Evolutionary conservation across 2,888 invertebrate species (phyloP).

Genomic region (Augochlorella aurata): DNA sequence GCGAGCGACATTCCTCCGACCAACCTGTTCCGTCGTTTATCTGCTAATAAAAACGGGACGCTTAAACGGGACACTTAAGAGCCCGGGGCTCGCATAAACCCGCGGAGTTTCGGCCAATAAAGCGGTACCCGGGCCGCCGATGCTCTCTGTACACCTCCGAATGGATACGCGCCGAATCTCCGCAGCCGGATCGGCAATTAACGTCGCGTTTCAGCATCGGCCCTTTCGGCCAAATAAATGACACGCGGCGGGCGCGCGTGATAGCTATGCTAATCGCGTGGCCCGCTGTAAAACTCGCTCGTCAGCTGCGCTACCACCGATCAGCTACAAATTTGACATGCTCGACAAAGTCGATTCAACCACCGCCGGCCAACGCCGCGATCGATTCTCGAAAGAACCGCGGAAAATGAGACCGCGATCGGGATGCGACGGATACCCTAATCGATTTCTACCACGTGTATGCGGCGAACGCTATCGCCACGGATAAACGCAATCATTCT

Average conservation of each 20-base stretch:
- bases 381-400: neutral
- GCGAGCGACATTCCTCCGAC: neutral
- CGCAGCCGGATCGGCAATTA: conserved; percentile 60
- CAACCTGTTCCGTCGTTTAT: conserved; percentile 28
- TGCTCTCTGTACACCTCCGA: neutral
- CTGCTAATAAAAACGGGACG: conserved; percentile 38
- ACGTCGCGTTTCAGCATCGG: conserved; percentile 59
- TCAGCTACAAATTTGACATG: conserved; percentile 65
- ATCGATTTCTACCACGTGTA: too few relatives aligned
- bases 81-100: conserved; percentile 23
- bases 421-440: too few relatives aligned
- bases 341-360: conserved; percentile 13
- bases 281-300: conserved; percentile 56
- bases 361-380: neutral
- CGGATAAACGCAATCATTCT: too few relatives aligned
- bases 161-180: conserved; percentile 50
- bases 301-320: conserved; percentile 64
- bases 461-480: too few relatives aligned
- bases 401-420: neutral
- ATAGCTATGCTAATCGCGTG: conserved; percentile 70
- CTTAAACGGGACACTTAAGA: conserved; percentile 42
- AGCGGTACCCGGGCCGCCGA: conserved; percentile 36
- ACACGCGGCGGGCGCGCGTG: conserved; percentile 49
- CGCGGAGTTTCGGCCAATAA: conserved; percentile 51
- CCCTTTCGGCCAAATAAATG: conserved; percentile 60